Percentiles rank a stretch among this genome's conserved stretches.
Evolutionary conservation across 2,797 vertebrate species (phyloP).

Genomic region (Esox lucius): DNA sequence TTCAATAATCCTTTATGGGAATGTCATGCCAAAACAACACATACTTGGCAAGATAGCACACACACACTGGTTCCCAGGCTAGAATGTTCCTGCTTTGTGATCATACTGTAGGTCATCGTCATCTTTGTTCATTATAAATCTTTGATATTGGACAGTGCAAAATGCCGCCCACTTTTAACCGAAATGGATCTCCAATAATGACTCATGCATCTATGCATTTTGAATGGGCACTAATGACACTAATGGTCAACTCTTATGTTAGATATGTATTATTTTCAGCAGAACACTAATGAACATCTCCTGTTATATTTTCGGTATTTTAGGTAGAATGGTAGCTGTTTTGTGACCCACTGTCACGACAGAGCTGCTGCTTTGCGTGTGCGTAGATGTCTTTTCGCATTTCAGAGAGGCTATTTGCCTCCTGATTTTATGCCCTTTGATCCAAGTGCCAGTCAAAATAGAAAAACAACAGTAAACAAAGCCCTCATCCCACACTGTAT

Average conservation of each 20-base stretch:
- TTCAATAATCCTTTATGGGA: not conserved
- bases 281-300: not conserved
- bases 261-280: not conserved
- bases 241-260: not conserved
- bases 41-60: not conserved
- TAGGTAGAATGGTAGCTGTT: not conserved
- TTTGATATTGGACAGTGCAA: not conserved
- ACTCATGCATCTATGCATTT: not conserved
- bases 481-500: not conserved
- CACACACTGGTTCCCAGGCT: too few species aligned
- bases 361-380: not conserved
- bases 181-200: not conserved
- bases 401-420: conserved; percentile 2
- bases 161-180: not conserved
- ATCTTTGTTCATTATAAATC: not conserved
- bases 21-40: not conserved
- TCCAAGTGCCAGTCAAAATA: conserved; percentile 1
- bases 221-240: not conserved
- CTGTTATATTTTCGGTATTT: not conserved
- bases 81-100: not conserved
- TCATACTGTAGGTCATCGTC: not conserved
- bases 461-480: conserved; percentile 24
- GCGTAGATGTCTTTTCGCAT: conserved; percentile 4
- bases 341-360: not conserved
- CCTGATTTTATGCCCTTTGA: conserved; percentile 6